Base-by-base conservation (phyloP, 1,140 invertebrate genomes). In the Drosophila baimaii region DNA sequence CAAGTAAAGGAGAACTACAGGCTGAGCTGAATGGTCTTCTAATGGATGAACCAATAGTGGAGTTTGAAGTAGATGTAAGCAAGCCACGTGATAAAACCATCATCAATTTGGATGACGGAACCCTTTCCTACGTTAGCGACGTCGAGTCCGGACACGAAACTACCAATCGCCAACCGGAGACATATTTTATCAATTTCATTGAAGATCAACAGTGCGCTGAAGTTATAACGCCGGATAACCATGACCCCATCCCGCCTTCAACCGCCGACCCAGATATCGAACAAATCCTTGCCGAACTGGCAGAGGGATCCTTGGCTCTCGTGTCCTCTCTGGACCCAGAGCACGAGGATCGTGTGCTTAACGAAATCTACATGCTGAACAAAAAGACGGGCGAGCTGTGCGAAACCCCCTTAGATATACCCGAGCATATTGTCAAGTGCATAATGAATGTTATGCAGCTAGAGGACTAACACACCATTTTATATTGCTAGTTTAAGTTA, bases 311-410 rank as follows among this genome's bases (percentile, higher is more conserved):
- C 3, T 68, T 93, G 62, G 91, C 92, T 23, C 75, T 93, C n/a
- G 91, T 92, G 0, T 85, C 89, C 6, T 91, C 91, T 21, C 35
- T 90, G 44, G 82, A 86, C 63, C 61, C 89, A 0, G 73, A 82
- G 12, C 70, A 80, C 19, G 73, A 89, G n/a, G 86, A 91, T 44
- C 73, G 90, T 10, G 78, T 90, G 3, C 57, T 91, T 13, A 92
- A 92, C 70, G 92, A 93, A 71, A 92, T 93, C 37, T 93, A 91
- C 66, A 92, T 93, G 83, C 88, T 93, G 29, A 76, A 90, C 51
- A 80, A 82, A 51, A 55, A 77, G 5, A 92, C 92, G 12, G 86
- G 86, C 0, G 85, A 92, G 39, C 41, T 92, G 29, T 90, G 79
- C 37, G 83, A 92, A 29, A 71, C 89, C 25, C 90, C 92, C 3